These are phyloP conservation scores for Rhea americana DNA, from an alignment of 2,113 vertebrate genomes.

Conservation along the genomic window DNA sequence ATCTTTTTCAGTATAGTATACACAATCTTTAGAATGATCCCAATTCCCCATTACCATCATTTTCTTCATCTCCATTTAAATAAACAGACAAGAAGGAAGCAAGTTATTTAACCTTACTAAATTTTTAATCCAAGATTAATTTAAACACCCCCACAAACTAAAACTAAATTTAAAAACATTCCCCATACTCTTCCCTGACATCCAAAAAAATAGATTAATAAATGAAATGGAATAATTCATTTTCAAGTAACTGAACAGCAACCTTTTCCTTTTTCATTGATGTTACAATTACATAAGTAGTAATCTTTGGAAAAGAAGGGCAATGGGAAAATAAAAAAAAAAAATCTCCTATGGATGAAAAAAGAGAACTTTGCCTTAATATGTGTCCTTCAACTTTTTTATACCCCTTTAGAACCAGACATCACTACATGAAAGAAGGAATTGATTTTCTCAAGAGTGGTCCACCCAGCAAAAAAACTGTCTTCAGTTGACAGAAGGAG, in stretches of 20 bases:
- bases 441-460: constrained; percentile 57
- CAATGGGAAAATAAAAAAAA: neutral
- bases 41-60: fast-evolving
- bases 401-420: constrained; percentile 21
- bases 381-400: neutral
- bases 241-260: constrained; percentile 21
- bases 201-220: neutral
- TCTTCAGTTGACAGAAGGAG: constrained; percentile 36
- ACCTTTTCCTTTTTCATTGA: neutral
- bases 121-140: neutral
- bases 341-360: neutral
- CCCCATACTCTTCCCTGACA: neutral
- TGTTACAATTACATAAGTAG: neutral
- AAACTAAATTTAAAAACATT: neutral
- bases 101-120: neutral
- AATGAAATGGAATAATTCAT: neutral
- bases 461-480: neutral
- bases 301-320: neutral
- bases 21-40: neutral
- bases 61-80: neutral
- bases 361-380: constrained; percentile 15
- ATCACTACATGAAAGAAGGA: constrained; percentile 52
- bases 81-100: neutral
- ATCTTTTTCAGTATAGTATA: neutral
- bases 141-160: neutral